Conservation (phyloP, 2,888 invertebrate genomes). For the Homarus gammarus region DNA sequence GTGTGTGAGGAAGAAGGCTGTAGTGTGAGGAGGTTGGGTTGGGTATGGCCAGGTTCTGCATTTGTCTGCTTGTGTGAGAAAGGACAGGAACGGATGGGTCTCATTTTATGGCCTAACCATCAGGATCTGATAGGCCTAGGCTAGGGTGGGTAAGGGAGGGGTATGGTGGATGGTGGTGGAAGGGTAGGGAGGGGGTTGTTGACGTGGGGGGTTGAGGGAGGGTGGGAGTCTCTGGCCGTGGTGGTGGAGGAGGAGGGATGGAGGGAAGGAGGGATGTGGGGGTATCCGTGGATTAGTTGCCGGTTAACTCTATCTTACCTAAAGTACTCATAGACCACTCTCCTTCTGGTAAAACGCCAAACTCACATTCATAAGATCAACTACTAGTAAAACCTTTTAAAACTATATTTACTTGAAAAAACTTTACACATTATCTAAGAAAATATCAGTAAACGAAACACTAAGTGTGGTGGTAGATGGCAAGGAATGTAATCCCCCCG, state of each 20-base stretch:
- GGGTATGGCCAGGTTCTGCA: no score
- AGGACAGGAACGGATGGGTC: background rate
- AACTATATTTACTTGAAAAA: no score
- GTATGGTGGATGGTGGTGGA: background rate
- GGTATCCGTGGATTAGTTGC: background rate
- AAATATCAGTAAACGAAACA: background rate
- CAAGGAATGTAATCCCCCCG: background rate
- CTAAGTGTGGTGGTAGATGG: background rate
- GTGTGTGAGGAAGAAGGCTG: no score
- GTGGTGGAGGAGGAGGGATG: background rate
- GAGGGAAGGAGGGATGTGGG: background rate
- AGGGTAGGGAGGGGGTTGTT: background rate
- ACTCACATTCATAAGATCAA: no score
- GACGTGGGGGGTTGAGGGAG: background rate
- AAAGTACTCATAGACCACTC: no score
- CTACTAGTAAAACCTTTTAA: no score
- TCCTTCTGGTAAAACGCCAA: no score
- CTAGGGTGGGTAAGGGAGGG: background rate
- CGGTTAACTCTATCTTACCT: background rate
- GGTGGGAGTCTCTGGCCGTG: background rate
- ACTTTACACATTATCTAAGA: no score
- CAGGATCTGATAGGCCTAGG: slow-evolving; percentile 21
- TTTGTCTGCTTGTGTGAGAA: background rate
- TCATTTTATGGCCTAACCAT: slow-evolving; percentile 25
- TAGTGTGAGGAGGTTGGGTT: no score